Conservation (phyloP, 2,888 invertebrate species). For the Eupithecia dodoneata region DNA sequence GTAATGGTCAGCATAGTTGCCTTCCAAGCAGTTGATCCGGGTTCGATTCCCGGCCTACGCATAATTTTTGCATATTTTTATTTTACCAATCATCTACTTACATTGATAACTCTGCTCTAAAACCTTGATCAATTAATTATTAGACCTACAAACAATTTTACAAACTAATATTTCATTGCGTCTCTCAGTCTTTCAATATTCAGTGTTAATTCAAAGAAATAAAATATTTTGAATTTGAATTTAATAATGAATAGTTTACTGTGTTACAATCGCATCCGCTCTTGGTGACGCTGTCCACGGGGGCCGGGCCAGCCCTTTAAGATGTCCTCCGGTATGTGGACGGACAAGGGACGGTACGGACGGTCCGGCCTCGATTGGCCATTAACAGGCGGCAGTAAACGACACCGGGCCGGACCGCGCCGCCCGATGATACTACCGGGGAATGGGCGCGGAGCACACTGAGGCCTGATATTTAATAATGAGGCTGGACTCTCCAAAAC, state of each 20-base stretch:
- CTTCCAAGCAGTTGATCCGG: slow-evolving; percentile 84
- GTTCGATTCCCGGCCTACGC: slow-evolving; percentile 84
- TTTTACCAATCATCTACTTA: background rate
- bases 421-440: slow-evolving; percentile 62
- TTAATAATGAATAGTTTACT: too few relatives aligned
- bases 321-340: slow-evolving; percentile 2
- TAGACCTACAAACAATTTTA: background rate
- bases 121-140: background rate
- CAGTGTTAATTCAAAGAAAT: too few relatives aligned
- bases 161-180: too few relatives aligned
- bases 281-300: background rate
- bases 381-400: slow-evolving; percentile 68
- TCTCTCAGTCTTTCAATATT: too few relatives aligned
- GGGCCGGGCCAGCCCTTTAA: background rate
- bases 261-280: too few relatives aligned
- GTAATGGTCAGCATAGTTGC: slow-evolving; percentile 85
- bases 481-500: too few relatives aligned
- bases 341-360: background rate
- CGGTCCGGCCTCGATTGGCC: slow-evolving; percentile 57
- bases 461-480: too few relatives aligned
- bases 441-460: slow-evolving; percentile 4
- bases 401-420: slow-evolving; percentile 43
- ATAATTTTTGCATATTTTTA: slow-evolving; percentile 50
- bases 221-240: too few relatives aligned
- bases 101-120: background rate